These are phyloP conservation scores for Melanerpes aurifrons DNA, from an alignment of 2,113 vertebrate genomes.

Conservation along the genomic window DNA sequence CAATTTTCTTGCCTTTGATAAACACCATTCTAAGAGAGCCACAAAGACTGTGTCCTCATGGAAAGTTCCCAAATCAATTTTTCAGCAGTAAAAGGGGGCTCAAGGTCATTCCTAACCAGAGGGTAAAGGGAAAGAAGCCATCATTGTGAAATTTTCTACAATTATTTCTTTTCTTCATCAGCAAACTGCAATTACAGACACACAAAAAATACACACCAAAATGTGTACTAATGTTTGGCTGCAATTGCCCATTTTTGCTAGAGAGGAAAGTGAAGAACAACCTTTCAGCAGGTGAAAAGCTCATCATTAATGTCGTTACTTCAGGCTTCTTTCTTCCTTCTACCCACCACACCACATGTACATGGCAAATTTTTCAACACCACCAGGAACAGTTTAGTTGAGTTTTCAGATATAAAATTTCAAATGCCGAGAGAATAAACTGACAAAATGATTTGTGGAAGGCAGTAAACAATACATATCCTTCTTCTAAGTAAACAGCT, in stretches of 20 bases:
- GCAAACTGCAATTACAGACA: not conserved
- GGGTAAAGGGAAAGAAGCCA: rapidly evolving
- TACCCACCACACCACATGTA: rapidly evolving
- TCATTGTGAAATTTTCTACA: not conserved
- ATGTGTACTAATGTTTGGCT: not conserved
- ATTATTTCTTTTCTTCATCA: not conserved
- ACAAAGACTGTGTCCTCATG: not conserved
- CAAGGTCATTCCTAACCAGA: not conserved
- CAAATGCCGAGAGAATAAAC: not conserved
- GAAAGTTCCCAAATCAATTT: not conserved
- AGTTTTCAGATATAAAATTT: not conserved
- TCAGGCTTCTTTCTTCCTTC: not conserved
- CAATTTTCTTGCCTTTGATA: slow-evolving; percentile 8
- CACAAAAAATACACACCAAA: not conserved
- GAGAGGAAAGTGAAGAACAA: not conserved
- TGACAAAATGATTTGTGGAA: not conserved
- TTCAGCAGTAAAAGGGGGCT: not conserved
- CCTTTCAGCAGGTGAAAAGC: not conserved
- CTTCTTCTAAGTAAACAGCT: not conserved
- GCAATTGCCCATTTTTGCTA: not conserved
- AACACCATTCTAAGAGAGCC: not conserved
- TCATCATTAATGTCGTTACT: not conserved
- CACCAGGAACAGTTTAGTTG: rapidly evolving
- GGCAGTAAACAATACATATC: not conserved
- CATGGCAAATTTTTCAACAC: not conserved